Base-by-base conservation (phyloP, 2,888 invertebrate species). In the Aphrophora alni region DNA sequence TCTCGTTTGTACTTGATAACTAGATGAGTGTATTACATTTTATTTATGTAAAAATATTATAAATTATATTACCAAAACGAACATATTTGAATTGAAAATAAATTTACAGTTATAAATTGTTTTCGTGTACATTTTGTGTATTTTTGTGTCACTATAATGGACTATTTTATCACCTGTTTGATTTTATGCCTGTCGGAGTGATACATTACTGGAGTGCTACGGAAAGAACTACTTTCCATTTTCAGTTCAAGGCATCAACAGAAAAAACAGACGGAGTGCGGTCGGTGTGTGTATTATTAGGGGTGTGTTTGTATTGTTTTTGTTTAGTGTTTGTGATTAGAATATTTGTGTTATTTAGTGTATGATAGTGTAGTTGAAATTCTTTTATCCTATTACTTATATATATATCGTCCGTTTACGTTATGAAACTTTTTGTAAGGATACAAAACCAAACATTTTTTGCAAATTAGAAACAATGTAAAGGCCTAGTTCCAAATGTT, bases 81-180 rank as follows among this genome's bases (percentile, higher is more conserved):
- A n/a, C n/a, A n/a, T n/a, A n/a, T n/a, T n/a, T n/a, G n/a, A n/a
- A n/a, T n/a, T n/a, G n/a, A n/a, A n/a, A n/a, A n/a, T n/a, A n/a
- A n/a, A n/a, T n/a, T n/a, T n/a, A n/a, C n/a, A n/a, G n/a, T n/a
- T n/a, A n/a, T n/a, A n/a, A n/a, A n/a, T n/a, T n/a, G n/a, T n/a
- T n/a, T n/a, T n/a, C n/a, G n/a, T n/a, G n/a, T n/a, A n/a, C n/a
- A n/a, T n/a, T n/a, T n/a, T n/a, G n/a, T n/a, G n/a, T n/a, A n/a
- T n/a, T n/a, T n/a, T n/a, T n/a, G n/a, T 33, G 33, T 33, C 8
- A 33, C 8, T 33, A 5, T 14, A 44, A 14, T 3, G 59, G 21
- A 21, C 59, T 59, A 59, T 59, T 59, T 59, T 21, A 59, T 59
- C 59, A 59, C 59, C 59, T 59, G 59, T 59, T 59, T 59, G 59